Evolutionary conservation across 2,797 vertebrate genomes (phyloP).

Genomic region (Hylomyscus alleni): DNA sequence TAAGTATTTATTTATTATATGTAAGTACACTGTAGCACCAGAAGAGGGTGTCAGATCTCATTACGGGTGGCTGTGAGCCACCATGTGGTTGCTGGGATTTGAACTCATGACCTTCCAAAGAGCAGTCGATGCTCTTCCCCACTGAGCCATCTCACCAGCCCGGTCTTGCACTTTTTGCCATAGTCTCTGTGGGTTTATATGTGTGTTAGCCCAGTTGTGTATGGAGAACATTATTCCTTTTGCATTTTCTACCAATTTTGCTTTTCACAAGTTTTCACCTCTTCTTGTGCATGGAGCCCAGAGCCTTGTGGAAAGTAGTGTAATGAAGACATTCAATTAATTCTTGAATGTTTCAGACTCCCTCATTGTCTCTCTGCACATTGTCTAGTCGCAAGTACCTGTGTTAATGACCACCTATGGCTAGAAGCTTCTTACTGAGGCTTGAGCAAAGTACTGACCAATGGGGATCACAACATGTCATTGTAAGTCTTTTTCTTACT

Average conservation of each 20-base stretch:
- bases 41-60: too few relatives aligned
- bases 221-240: not conserved
- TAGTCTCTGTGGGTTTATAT: not conserved
- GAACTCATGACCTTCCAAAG: too few relatives aligned
- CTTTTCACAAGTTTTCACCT: not conserved
- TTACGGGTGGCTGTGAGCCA: too few relatives aligned
- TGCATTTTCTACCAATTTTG: not conserved
- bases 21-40: too few relatives aligned
- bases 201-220: not conserved
- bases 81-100: too few relatives aligned
- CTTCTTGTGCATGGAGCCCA: not conserved
- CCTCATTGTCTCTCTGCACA: too few relatives aligned
- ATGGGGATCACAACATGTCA: too few relatives aligned
- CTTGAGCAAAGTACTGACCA: not conserved
- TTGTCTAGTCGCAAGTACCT: not conserved
- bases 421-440: not conserved
- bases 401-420: too few relatives aligned
- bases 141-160: too few relatives aligned
- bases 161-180: too few relatives aligned
- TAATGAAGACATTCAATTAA: not conserved
- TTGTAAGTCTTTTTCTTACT: not conserved
- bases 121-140: too few relatives aligned
- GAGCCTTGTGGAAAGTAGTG: not conserved
- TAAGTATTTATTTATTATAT: too few relatives aligned
- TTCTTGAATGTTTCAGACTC: not conserved